Percentiles rank a stretch among this genome's conserved stretches.
These are phyloP conservation scores for Latrodectus elegans DNA, from an alignment of 2,888 invertebrate species.

Conservation along the genomic window DNA sequence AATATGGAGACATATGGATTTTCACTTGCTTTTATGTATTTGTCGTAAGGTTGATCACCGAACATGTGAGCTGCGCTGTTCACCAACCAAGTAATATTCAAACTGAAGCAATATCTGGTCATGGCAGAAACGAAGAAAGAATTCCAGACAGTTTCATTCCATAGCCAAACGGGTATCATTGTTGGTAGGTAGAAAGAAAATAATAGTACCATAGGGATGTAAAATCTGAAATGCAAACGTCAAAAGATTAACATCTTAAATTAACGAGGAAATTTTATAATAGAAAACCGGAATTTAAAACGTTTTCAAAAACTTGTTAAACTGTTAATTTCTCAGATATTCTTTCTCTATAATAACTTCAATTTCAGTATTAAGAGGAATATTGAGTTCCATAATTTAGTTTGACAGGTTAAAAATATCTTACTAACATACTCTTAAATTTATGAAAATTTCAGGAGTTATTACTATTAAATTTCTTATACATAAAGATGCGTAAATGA, in stretches of 20 bases:
- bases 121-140: slow-evolving; percentile 88
- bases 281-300: not conserved
- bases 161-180: slow-evolving; percentile 85
- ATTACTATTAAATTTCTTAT: no score
- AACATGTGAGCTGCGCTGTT: slow-evolving; percentile 77
- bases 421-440: no score
- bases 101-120: slow-evolving; percentile 83
- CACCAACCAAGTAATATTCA: slow-evolving; percentile 79
- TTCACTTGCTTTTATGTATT: slow-evolving; percentile 75
- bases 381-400: no score
- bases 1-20: slow-evolving; percentile 74
- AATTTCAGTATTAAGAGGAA: no score
- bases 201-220: slow-evolving; percentile 70
- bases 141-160: slow-evolving; percentile 85
- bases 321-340: no score
- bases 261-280: no score
- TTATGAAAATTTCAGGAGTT: no score
- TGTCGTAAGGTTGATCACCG: slow-evolving; percentile 76
- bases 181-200: slow-evolving; percentile 79
- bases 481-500: no score
- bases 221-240: slow-evolving; percentile 65
- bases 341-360: no score
- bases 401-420: no score
- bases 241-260: not conserved
- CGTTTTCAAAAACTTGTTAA: no score